Evolutionary conservation across 2,113 vertebrate species (phyloP), one percentile per base, ranked within the genome.

Genomic region (Oxyura jamaicensis): DNA sequence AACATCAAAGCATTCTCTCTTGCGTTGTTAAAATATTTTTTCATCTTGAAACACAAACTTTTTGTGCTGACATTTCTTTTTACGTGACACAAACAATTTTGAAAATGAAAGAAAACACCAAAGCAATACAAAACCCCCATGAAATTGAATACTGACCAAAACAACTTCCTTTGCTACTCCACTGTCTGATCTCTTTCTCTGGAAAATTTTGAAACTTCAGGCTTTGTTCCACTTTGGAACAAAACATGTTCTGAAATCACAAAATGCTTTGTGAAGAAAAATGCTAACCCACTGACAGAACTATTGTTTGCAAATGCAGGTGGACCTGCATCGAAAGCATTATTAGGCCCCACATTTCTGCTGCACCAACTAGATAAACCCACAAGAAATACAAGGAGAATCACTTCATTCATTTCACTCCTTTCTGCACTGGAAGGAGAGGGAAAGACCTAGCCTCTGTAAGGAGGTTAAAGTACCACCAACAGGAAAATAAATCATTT

Each of bases 1-100:
- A 91, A 93, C 95, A 90, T 96, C 90, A 95, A 96, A 96, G 95
- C 83, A 92, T 92, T 95, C 92, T 94, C 88, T 78, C 88, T 76
- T 78, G 72, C 88, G 83, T 88, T 88, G 90, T 75, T 95, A 90
- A 93, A 96, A 85, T 78, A 92, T 80, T 93, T 94, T 93, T 91
- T 91, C 62, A 86, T 94, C 94, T 95, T 83, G 60, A 96, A 96
- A 95, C 31, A 89, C 88, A 83, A 95, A 92, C 76, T 88, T 96
- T 95, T 88, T 78, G 60, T 72, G 76, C 91, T 94, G 91, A 95
- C 60, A 84, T 62, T 96, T 88, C 68, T 95, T 96, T 86, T 88
- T 93, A 36, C 55, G 46, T 81, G 41, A 78, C 53, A 90, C 50
- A 91, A 90, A 88, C 79, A 66, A 93, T 77, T 86, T 35, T 60